Base-by-base conservation (phyloP, 2,113 vertebrate genomes). In the Microtus ochrogaster region DNA sequence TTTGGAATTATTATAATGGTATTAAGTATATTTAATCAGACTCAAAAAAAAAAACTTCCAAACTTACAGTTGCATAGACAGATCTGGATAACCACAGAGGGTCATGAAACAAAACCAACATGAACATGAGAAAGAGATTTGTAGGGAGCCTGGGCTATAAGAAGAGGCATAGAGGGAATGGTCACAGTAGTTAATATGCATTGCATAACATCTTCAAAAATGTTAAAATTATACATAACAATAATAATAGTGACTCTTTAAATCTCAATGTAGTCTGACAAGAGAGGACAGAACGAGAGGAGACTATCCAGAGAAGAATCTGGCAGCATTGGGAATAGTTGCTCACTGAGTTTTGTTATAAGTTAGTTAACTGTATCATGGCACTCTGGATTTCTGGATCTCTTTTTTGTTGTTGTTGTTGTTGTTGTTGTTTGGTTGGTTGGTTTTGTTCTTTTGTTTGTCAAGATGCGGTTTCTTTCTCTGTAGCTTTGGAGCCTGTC, bases 241-340 rank as follows among this genome's bases (percentile, higher is more conserved):
- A 44, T 7, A 52, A 39, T 12, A 3, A 73, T 12, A 87, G 58
- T 58, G 58, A 44, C 39, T 36, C 24, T 1, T 14, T 41, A 77
- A n/a, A 8, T 19, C 36, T 41, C 10, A 63, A 3, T n/a, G 9
- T 28, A 22, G 36, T 65, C 8, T 52, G 13, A 14, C 12, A n/a
- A 88, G 10, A 7, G 26, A 55, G 19, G 58, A 26, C 0, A 66
- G 7, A 28, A 5, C 1, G 41, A 26, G 12, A 65, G 22, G 13
- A 52, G 26, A 65, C 3, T 2, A 49, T 4, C 4, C 16, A 4
- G 36, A 4, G 39, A 16, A 58, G 30, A 0, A 30, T 1, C 36
- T 47, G 66, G 73, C 10, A 16, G 0, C 36, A 1, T 58, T 89
- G 72, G 55, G 2, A 9, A 39, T 55, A 11, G 17, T n/a, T 58